Evolutionary conservation across 2,113 vertebrate species (phyloP), one percentile per base, ranked within the genome.

Genomic region (Ictidomys tridecemlineatus): DNA sequence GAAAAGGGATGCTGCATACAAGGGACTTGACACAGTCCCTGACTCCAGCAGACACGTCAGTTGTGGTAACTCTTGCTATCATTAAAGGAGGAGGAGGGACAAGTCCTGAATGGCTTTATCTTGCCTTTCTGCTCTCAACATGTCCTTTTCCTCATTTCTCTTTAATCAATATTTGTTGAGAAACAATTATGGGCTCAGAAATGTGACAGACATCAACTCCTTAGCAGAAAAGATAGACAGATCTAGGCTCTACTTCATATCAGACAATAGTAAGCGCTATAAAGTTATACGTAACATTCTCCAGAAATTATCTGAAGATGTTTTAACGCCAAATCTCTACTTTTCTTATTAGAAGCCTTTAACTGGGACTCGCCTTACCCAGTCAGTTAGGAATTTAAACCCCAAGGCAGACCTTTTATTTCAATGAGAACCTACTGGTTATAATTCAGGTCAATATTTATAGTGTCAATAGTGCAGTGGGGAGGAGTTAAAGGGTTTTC

Each of bases 331-430:
- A 58, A 65, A 97, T 87, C 70, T 91, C 78, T 69, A 45, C 22
- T 94, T 93, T 93, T 94, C 85, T 96, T 89, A 79, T 45, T 94
- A 48, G n/a, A 70, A 88, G 30, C 56, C 79, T 94, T 91, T 91
- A 91, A 96, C 28, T 76, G 61, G 18, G 34, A 53, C 69, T 97
- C 73, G 58, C 83, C 34, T 97, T 95, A 88, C 95, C 85, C 18
- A 67, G 82, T 73, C 51, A 85, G 39, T 84, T 94, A 94, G 93
- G 93, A 95, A 97, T 97, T 96, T 96, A 85, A 96, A 91, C 96
- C 69, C 45, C 73, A 85, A 63, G 82, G 78, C 85, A 97, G 56
- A 96, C 0, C 17, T 95, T 93, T 95, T 58, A 82, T 84, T 97
- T 92, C 76, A 94, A 65, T 53, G 58, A 73, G 65, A 95, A 91